Base-by-base conservation (phyloP, 1,140 invertebrate genomes). In the Pteromalus puparum region DNA sequence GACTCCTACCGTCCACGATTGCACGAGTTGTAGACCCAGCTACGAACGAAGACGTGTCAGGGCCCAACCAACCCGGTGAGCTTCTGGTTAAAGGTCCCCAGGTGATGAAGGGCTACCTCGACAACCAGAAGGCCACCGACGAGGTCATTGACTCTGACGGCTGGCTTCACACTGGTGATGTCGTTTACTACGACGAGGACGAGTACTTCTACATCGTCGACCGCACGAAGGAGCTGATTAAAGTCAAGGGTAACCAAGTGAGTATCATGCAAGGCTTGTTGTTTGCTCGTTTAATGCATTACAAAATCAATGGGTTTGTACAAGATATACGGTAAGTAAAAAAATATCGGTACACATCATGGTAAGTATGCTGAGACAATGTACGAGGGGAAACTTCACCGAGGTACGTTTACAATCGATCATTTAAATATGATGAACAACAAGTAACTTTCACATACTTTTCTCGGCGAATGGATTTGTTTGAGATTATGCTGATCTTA, bases 191-290 rank as follows among this genome's bases (percentile, higher is more conserved):
- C 87, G 96, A 97, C 87, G 94, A 96, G 12, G 95, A 96, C 72
- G 92, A 93, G 74, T 96, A 95, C 87, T 96, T 97, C 90, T 97
- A 94, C 88, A 95, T 98, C 84, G 95, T 97, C 2, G 97, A 98
- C 89, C 93, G 97, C 80, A 94, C 97, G 10, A 98, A 98, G 90
- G 97, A 98, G 91, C 94, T 98, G 21, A 98, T 98, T 88, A 98
- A 98, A 93, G 97, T 97, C 72, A 97, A 97, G 93, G 97, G 97
- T 86, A 95, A 97, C 88, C 97, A 97, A 94, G 95, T 96, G 90
- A 88, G 91, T 90, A 75, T 18, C 67, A n/a, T 7, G 48, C 15
- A 15, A 53, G 12, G 18, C 15, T 53, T 53, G 21, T 61, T n/a
- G 15, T 61, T 61, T 61, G 18, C 21, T 61, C 53, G 53, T 61